Base-by-base conservation (phyloP, 2,888 invertebrate genomes). In the Drosophila maculinotata region DNA sequence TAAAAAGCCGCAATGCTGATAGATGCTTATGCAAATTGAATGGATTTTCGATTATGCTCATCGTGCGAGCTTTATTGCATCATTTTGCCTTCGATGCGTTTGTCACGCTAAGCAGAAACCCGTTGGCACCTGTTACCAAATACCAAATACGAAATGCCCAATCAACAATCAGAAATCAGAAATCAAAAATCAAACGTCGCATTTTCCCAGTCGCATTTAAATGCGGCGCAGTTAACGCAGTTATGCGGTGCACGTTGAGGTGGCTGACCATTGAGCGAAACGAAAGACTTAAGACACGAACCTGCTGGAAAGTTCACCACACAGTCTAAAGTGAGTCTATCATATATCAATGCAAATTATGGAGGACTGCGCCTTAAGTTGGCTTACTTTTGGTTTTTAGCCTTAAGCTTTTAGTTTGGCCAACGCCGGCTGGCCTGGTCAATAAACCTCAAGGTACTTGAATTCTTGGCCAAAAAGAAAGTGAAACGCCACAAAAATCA, bases 401-500 rank as follows among this genome's bases (percentile, higher is more conserved):
- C n/a, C n/a, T n/a, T n/a, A n/a, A 48, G 26, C n/a, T 36, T 41
- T 47, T 35, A 30, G 45, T 3, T 45, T 45, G 30, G 33, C 41
- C 35, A 35, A 33, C 51, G 28, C 38, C 38, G n/a, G 31, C 5
- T 42, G 26, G 48, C 26, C 42, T 71, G 77, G 84, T 77, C 81
- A 77, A 86, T 69, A 86, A 81, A 84, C 87, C 69, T 62, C 44
- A 65, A 62, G 62, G 67, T 69, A 66, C 69, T 69, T 44, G 59
- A 69, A 76, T 82, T 87, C 83, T 83, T 76, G 75, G 64, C 79
- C 76, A 69, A 82, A 83, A 85, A 87, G 83, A 83, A 83, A 83
- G 83, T 83, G 83, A 83, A 83, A 87, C 63, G 69, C 63, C 52
- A 28, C 51, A 48, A 57, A 33, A 26, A 12, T 35, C 51, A 58